These are phyloP conservation scores for Anguilla megastoma DNA, from an alignment of 2,797 vertebrate genomes.

Conservation along the genomic window DNA sequence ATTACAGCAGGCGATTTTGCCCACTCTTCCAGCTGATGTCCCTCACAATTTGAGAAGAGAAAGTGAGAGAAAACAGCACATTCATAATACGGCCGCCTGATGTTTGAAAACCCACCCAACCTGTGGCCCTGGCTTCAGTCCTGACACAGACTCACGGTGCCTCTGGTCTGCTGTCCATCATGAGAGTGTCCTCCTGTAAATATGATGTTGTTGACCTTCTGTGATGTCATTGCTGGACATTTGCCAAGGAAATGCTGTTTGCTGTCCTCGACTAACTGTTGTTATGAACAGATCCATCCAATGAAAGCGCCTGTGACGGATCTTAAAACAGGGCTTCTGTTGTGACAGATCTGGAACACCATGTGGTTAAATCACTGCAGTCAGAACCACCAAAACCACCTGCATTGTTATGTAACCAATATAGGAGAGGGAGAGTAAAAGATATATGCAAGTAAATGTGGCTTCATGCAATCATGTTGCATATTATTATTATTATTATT, in stretches of 20 bases:
- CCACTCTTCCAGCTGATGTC: not conserved
- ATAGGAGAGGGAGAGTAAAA: not conserved
- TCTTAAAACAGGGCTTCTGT: not conserved
- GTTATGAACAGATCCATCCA: not conserved
- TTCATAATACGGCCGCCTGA: not conserved
- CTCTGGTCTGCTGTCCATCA: too few species aligned
- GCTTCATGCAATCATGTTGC: not conserved
- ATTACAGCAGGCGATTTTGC: not conserved
- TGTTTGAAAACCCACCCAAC: not conserved
- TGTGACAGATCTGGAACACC: not conserved
- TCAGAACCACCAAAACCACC: not conserved
- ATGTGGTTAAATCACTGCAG: not conserved
- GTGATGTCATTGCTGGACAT: conserved; percentile 18
- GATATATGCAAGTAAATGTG: not conserved
- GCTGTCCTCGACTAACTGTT: not conserved
- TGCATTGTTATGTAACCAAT: not conserved
- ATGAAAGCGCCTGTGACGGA: not conserved
- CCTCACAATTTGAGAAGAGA: not conserved
- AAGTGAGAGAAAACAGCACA: not conserved
- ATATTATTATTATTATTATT: not conserved
- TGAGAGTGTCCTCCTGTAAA: too few species aligned
- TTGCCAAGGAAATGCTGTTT: conserved; percentile 37
- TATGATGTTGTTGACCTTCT: not conserved
- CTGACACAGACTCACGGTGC: not conserved
- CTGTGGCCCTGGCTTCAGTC: not conserved